Conservation (phyloP, 2,797 vertebrate species). For the Pelobates cultripes region DNA sequence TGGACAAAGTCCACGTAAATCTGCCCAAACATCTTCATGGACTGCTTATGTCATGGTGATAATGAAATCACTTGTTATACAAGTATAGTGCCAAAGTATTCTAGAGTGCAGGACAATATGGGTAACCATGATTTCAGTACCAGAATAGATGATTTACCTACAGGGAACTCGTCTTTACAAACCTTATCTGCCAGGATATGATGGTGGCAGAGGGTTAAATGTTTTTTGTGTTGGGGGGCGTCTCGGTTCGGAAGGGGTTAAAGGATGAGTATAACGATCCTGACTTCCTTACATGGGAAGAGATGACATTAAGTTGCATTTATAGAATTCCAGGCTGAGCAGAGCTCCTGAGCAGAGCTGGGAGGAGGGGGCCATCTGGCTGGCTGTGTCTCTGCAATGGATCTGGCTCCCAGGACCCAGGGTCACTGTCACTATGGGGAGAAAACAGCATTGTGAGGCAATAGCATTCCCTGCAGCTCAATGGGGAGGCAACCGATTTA, state of each 20-base stretch:
- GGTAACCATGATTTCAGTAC: too few species aligned
- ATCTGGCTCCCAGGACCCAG: conserved; percentile 39
- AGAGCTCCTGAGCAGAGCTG: neutral
- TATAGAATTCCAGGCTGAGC: conserved; percentile 37
- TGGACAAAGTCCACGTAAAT: too few species aligned
- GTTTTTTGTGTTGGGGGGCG: too few species aligned
- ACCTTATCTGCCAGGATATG: too few species aligned
- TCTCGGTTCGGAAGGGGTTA: neutral
- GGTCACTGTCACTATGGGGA: conserved; percentile 34
- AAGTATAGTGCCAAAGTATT: too few species aligned
- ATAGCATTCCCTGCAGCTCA: neutral
- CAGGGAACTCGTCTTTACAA: too few species aligned
- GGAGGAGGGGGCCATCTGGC: conserved; percentile 40
- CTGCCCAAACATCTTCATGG: too few species aligned
- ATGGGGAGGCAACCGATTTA: neutral
- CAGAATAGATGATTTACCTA: too few species aligned
- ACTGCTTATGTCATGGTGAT: too few species aligned
- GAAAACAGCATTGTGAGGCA: neutral
- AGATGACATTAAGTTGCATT: conserved; percentile 27
- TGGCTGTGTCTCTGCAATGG: conserved; percentile 23
- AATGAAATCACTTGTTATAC: too few species aligned
- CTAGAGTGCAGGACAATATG: too few species aligned
- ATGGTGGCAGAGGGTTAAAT: too few species aligned
- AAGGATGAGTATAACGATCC: neutral
- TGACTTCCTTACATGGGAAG: conserved; percentile 35